Percentiles rank a stretch among this genome's conserved stretches.
phyloP scores from a whole-genome alignment of 2,888 invertebrate genomes.

The Andrena chrysosceles region DNA sequence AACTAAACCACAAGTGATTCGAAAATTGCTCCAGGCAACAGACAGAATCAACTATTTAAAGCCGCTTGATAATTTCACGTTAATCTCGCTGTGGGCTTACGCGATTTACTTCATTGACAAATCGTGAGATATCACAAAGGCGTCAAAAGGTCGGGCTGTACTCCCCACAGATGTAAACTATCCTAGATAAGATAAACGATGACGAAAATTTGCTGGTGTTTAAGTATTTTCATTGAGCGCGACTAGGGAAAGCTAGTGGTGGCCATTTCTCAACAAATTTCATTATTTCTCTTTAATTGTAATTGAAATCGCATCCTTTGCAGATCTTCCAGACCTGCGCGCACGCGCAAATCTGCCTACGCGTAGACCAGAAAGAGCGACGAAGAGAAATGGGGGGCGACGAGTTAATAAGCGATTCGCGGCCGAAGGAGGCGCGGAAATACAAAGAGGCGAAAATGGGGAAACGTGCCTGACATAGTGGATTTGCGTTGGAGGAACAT shows the following conservation, averaged over 20 bases:
- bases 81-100: not conserved
- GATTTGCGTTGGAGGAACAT: slow-evolving; percentile 14
- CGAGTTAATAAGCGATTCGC: slow-evolving; percentile 23
- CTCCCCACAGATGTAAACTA: not conserved
- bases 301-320: not conserved
- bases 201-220: not conserved
- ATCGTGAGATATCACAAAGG: not conserved
- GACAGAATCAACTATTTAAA: not conserved
- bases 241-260: not conserved
- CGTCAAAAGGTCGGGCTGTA: not conserved
- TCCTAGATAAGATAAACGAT: not conserved
- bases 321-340: not conserved
- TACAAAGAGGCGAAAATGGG: not conserved
- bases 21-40: not conserved
- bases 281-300: not conserved
- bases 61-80: not conserved
- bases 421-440: not conserved
- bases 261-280: not conserved
- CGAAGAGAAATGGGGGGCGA: not conserved
- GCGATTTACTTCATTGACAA: not conserved
- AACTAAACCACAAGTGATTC: not conserved
- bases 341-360: not conserved
- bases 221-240: not conserved
- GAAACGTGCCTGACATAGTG: not conserved
- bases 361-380: not conserved